phyloP scores from a whole-genome alignment of 2,113 vertebrate genomes.

The Dolichotis patagonum region DNA sequence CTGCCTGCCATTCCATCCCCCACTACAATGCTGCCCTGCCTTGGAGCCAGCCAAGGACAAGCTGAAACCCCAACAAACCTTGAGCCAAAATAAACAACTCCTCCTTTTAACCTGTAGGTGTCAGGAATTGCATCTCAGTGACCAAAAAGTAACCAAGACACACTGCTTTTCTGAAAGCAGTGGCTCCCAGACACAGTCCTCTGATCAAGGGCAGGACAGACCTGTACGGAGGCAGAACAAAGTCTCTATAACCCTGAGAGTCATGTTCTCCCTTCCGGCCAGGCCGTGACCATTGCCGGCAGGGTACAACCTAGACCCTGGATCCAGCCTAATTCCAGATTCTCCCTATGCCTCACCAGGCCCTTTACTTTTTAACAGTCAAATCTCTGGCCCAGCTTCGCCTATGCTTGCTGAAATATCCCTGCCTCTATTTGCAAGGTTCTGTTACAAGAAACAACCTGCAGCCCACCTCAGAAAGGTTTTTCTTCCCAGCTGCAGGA shows the following conservation, averaged over 20 bases:
- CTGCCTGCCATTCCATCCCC: background rate
- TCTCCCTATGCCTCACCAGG: background rate
- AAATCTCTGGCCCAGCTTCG: background rate
- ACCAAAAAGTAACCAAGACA: background rate
- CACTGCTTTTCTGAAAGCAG: background rate
- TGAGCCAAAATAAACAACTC: background rate
- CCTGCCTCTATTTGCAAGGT: background rate
- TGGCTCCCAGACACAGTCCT: background rate
- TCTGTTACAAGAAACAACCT: accelerated
- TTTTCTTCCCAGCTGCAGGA: accelerated
- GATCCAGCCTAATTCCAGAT: background rate
- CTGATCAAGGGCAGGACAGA: background rate
- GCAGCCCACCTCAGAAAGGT: accelerated
- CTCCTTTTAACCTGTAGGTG: background rate
- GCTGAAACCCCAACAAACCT: background rate
- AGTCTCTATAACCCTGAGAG: background rate
- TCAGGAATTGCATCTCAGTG: background rate
- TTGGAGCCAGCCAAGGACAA: background rate
- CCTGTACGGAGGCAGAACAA: background rate
- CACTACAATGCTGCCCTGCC: background rate
- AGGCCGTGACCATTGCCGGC: background rate
- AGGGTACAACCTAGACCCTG: background rate
- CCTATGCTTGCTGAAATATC: background rate
- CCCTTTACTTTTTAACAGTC: background rate
- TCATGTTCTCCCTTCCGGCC: background rate